phyloP scores from a whole-genome alignment of 2,797 vertebrate genomes.

The Aphelocoma californica region DNA sequence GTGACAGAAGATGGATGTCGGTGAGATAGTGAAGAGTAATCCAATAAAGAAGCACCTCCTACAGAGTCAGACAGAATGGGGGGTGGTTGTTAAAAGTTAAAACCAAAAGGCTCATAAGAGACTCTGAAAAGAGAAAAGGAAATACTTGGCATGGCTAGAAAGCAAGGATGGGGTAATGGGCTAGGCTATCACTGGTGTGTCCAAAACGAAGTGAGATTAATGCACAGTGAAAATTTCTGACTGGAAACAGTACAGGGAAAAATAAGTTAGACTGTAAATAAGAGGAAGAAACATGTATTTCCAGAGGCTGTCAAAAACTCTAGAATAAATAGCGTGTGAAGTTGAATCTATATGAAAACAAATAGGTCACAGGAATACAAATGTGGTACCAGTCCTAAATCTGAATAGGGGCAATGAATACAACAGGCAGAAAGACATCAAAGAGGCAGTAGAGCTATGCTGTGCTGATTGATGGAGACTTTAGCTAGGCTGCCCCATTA shows the following conservation, averaged over 20 bases:
- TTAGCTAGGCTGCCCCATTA: not conserved
- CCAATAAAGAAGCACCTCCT: not conserved
- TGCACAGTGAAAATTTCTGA: not conserved
- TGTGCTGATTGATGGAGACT: not conserved
- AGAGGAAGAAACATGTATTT: constrained; percentile 13
- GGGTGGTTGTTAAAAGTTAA: not conserved
- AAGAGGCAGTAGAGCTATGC: not conserved
- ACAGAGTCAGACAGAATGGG: not conserved
- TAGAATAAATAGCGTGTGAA: constrained; percentile 23
- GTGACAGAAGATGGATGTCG: not conserved
- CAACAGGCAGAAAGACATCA: not conserved
- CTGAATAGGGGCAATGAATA: not conserved
- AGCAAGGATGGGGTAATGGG: not conserved
- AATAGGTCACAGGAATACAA: constrained; percentile 39
- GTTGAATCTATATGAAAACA: constrained; percentile 25
- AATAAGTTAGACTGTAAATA: constrained; percentile 19
- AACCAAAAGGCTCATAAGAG: not conserved
- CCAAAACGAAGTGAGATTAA: not conserved
- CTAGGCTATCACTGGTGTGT: not conserved
- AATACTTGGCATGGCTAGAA: not conserved
- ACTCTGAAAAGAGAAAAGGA: not conserved
- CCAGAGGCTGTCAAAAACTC: constrained; percentile 31
- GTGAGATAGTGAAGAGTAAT: not conserved
- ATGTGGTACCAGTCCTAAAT: constrained; percentile 20
- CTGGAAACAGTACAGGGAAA: not conserved